These are phyloP conservation scores for Philopotamus ludificatus DNA, from an alignment of 1,140 invertebrate genomes.

Conservation along the genomic window DNA sequence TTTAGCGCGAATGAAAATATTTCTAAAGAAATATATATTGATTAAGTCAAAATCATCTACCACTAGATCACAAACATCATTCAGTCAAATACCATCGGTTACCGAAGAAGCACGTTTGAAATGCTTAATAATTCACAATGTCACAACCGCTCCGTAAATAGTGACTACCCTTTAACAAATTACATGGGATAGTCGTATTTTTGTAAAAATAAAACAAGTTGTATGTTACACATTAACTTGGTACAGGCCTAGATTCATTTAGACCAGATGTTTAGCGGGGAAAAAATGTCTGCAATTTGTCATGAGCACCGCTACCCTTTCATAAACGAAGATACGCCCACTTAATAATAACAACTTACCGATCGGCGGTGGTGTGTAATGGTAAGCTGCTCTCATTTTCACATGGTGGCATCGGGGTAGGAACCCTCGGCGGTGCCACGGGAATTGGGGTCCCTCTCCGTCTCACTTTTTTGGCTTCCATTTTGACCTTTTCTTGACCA, in stretches of 20 bases:
- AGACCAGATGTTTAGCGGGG: too few relatives aligned
- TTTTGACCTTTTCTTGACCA: conserved; percentile 18
- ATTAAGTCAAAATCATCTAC: too few relatives aligned
- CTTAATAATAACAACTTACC: conserved; percentile 22
- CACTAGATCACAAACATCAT: too few relatives aligned
- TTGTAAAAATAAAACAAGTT: not conserved
- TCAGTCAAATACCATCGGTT: not conserved
- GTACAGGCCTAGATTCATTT: too few relatives aligned
- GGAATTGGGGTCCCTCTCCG: conserved; percentile 38
- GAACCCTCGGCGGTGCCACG: conserved; percentile 37
- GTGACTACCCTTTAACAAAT: not conserved
- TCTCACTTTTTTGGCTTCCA: conserved; percentile 33
- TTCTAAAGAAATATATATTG: too few relatives aligned
- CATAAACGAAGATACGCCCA: too few relatives aligned
- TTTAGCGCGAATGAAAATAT: too few relatives aligned
- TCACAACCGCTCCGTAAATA: not conserved
- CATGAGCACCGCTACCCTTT: too few relatives aligned
- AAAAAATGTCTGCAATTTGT: too few relatives aligned
- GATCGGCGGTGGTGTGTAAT: conserved; percentile 9
- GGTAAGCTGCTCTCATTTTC: conserved; percentile 5
- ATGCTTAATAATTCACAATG: conserved; percentile 13
- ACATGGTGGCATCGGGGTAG: conserved; percentile 38
- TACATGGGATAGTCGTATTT: not conserved
- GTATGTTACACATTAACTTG: not conserved
- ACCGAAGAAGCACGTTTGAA: conserved; percentile 5